Base-by-base conservation (phyloP, 2,888 invertebrate species). In the Sarcophaga caerulescens region DNA sequence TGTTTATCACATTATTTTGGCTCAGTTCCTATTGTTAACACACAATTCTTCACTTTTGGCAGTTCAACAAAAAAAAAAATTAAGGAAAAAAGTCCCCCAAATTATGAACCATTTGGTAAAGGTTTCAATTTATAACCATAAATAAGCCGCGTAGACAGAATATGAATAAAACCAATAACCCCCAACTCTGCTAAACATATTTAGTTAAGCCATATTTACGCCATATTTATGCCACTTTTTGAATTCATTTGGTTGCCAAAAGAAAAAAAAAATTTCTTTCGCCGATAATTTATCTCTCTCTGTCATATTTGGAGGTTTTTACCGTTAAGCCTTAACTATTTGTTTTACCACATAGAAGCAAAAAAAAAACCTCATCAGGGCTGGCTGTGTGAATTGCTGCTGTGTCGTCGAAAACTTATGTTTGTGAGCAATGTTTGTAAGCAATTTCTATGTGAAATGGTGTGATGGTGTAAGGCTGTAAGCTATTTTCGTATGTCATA, bases 401-500 rank as follows among this genome's bases (percentile, higher is more conserved):
- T 35, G 8, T 10, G 8, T 35, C 8, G 35, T 35, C 35, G 35
- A 52, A 25, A 66, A 11, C 45, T 44, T 19, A n/a, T 57, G 17
- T 47, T 4, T 70, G 14, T 59, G 12, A 8, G 35, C 6, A 35
- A 69, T 21, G 14, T 17, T 3, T 23, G 21, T 57, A 6, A 47
- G 23, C 35, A 35, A 35, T 17, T 10, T 73, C 6, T 11, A 52
- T 79, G 47, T 71, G 75, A n/a, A 52, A 63, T 35, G 8, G 35
- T 35, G 35, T 35, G 8, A 0, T 35, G 10, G 35, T 35, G 35
- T 70, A 70, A 10, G 10, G 35, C 35, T 35, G 35, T 35, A 81
- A 84, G 86, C 84, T 75, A 84, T 86, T 86, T 86, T 78, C 86
- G 78, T 84, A 90, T 91, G 91, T 91, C 92, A 91, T 90, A 90